Evolutionary conservation across 2,797 vertebrate species (phyloP), one percentile per base, ranked within the genome.

Genomic region (Chloroceryle amazona): DNA sequence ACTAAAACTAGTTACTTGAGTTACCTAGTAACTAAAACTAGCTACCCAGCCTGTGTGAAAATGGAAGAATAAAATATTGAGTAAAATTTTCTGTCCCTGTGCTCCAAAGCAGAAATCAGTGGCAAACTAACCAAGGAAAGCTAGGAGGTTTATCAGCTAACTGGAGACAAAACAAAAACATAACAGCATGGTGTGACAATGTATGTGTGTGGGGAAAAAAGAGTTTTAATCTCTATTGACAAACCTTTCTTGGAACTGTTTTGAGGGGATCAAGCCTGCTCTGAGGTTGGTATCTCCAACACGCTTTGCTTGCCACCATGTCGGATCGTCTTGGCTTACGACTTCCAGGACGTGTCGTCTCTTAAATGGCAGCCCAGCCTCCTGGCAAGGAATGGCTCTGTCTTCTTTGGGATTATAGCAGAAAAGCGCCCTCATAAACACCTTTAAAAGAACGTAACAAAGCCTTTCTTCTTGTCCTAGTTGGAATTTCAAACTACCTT

Each of bases 231-330:
- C 81, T n/a, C 13, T 60, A 86, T 25, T 74, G 86, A 96, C 98
- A 85, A 81, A 98, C 98, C 98, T 98, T 96, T 98, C 98, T 68
- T 98, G 98, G 95, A 98, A 98, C 84, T 98, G 98, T 44, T 98
- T 98, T 3, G 98, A 98, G 33, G 98, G 98, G 35, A 98, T 98
- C 66, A 98, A 93, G 47, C 98, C 98, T 4, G 98, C 98, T 47
- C 98, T 97, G 58, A 98, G 98, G 84, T 98, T 98, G 39, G 97
- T 97, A 31, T 98, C 98, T 49, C 98, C 98, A 4, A 98, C 97
- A 37, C 98, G 96, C 73, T 98, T 98, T 62, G 98, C 98, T 86
- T 98, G 98, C 98, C 98, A 98, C 98, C 98, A 98, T 0, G 98
- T 98, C 47, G 98, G 98, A 49, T 98, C 98, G 2, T 98, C 98